Evolutionary conservation across 2,888 invertebrate species (phyloP).

Genomic region (Nemurella pictetii): DNA sequence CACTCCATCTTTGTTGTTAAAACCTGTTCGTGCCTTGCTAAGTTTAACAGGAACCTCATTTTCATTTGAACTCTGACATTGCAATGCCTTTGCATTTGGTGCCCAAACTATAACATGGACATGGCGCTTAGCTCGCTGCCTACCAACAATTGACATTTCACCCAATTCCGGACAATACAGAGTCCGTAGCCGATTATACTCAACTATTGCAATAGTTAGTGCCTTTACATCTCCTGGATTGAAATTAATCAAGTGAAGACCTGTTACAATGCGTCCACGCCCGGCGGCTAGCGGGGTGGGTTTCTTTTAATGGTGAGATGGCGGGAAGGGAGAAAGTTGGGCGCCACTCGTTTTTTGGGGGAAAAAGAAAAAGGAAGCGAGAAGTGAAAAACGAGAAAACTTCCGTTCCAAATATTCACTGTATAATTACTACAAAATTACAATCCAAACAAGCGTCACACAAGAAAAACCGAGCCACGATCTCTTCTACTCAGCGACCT

Average conservation of each 20-base stretch:
- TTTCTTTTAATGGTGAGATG: no score
- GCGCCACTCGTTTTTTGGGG: no score
- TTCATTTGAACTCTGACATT: not conserved
- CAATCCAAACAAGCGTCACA: no score
- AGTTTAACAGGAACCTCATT: not conserved
- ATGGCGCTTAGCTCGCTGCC: not conserved
- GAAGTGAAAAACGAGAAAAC: no score
- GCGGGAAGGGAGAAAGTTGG: no score
- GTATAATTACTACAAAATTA: no score
- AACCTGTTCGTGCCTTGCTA: constrained; percentile 12
- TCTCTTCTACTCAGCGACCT: no score
- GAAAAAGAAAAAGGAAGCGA: no score
- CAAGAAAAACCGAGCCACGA: no score
- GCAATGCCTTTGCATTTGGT: not conserved
- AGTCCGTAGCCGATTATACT: constrained; percentile 43
- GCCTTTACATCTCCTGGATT: constrained; percentile 41
- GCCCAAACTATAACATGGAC: not conserved
- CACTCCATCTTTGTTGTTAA: constrained; percentile 33
- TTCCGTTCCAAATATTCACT: no score
- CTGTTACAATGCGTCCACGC: constrained; percentile 36
- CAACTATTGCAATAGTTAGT: constrained; percentile 39
- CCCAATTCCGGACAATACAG: constrained; percentile 35
- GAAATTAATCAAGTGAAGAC: constrained; percentile 44
- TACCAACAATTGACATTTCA: not conserved
- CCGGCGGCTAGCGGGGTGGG: no score